A percentile compares a stretch with the other conserved stretches of the same genome.
These are phyloP conservation scores for Phrynocephalus forsythii DNA, from an alignment of 2,797 vertebrate genomes.

Conservation along the genomic window DNA sequence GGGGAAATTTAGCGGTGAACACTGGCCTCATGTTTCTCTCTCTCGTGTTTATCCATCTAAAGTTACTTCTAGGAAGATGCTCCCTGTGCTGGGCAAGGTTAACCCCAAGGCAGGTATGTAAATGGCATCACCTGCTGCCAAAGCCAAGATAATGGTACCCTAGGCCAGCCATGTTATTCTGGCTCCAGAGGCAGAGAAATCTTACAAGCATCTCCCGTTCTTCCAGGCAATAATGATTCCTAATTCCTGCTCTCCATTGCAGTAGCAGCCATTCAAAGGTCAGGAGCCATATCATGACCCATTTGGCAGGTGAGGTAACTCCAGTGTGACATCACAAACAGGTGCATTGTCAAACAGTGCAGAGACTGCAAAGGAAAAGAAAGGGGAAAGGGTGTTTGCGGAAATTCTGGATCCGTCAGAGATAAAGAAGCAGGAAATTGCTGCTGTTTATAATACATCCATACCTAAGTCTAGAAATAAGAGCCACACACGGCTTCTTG, in stretches of 20 bases:
- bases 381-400: background rate
- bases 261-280: background rate
- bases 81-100: too few species aligned
- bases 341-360: background rate
- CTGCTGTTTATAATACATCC: background rate
- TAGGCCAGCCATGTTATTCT: background rate
- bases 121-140: background rate
- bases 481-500: background rate
- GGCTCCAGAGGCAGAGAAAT: background rate
- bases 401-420: conserved; percentile 2
- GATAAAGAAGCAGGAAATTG: background rate
- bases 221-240: background rate
- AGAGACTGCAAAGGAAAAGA: background rate
- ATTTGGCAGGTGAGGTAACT: background rate
- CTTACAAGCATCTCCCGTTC: background rate
- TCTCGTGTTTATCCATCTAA: background rate
- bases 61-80: too few species aligned
- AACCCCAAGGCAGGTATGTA: background rate
- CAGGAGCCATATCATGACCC: background rate
- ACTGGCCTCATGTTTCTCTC: background rate
- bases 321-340: background rate
- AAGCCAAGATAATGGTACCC: background rate
- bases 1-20: background rate
- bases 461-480: background rate
- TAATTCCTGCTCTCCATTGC: background rate